A percentile compares a stretch with the other conserved stretches of the same genome.
These are phyloP conservation scores for Thunnus albacares DNA, from an alignment of 2,797 vertebrate genomes.

Conservation along the genomic window DNA sequence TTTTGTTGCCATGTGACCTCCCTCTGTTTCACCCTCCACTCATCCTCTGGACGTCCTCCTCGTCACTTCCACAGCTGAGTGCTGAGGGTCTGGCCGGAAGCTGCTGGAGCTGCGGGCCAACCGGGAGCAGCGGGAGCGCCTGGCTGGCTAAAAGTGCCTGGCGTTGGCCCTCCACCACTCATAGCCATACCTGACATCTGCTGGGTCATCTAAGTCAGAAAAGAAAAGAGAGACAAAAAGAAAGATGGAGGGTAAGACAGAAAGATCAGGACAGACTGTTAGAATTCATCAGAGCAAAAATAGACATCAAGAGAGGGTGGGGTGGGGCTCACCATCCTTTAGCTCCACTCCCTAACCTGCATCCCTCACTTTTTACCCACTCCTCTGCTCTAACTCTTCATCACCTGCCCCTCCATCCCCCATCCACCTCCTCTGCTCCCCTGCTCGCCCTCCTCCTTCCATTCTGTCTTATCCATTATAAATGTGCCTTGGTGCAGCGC, in stretches of 20 bases:
- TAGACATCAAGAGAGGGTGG: neutral
- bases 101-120: constrained; percentile 85
- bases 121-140: constrained; percentile 84
- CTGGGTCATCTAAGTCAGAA: constrained; percentile 90
- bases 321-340: constrained; percentile 5
- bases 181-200: constrained; percentile 94
- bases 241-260: neutral
- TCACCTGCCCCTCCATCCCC: neutral
- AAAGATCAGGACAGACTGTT: neutral
- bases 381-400: constrained; percentile 17
- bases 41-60: constrained; percentile 36
- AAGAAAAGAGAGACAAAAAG: neutral
- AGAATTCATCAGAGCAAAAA: constrained; percentile 23
- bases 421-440: neutral
- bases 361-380: constrained; percentile 16
- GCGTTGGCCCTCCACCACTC: constrained; percentile 75
- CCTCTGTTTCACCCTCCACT: neutral
- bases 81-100: constrained; percentile 96
- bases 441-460: constrained; percentile 21
- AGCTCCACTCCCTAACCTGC: constrained; percentile 20
- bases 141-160: constrained; percentile 86
- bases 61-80: constrained; percentile 98
- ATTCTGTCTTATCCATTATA: constrained; percentile 68
- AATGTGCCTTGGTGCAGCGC: constrained; percentile 61
- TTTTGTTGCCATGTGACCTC: constrained; percentile 11